Evolutionary conservation across 2,888 invertebrate genomes (phyloP).

Genomic region (Thysanoteuthis rhombus): DNA sequence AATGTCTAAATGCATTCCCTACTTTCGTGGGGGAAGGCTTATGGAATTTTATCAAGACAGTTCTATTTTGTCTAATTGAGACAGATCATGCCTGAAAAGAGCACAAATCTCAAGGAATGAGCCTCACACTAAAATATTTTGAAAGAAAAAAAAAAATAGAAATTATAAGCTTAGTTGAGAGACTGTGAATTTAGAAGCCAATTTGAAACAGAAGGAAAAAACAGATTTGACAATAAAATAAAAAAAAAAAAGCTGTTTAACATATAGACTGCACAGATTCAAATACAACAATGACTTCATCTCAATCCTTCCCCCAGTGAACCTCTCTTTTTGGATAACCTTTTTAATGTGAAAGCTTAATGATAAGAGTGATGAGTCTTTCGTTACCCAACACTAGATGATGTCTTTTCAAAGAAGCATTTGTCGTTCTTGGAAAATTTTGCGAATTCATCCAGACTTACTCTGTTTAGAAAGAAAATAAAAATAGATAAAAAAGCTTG

Average conservation of each 20-base stretch:
- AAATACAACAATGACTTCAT: not conserved
- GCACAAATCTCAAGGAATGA: not conserved
- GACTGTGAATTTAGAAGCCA: not conserved
- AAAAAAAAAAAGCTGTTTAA: no score
- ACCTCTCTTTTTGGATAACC: no score
- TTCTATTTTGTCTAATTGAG: not conserved
- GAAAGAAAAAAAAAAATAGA: not conserved
- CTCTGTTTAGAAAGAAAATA: no score
- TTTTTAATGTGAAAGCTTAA: no score
- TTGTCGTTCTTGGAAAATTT: no score
- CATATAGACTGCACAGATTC: not conserved
- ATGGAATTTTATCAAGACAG: not conserved
- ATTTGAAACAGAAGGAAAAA: not conserved
- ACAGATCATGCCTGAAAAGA: not conserved
- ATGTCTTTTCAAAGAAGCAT: no score
- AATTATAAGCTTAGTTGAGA: not conserved
- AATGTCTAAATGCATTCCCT: not conserved
- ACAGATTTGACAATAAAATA: no score
- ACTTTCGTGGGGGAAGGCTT: not conserved
- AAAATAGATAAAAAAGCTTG: no score
- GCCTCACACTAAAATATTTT: not conserved
- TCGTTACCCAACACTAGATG: no score
- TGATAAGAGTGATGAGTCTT: no score
- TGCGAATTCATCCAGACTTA: no score
- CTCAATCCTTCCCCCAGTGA: no score